A percentile compares a stretch with the other conserved stretches of the same genome.
Evolutionary conservation across 1,140 invertebrate species (phyloP).

Genomic region (Dreissena rostriformis): DNA sequence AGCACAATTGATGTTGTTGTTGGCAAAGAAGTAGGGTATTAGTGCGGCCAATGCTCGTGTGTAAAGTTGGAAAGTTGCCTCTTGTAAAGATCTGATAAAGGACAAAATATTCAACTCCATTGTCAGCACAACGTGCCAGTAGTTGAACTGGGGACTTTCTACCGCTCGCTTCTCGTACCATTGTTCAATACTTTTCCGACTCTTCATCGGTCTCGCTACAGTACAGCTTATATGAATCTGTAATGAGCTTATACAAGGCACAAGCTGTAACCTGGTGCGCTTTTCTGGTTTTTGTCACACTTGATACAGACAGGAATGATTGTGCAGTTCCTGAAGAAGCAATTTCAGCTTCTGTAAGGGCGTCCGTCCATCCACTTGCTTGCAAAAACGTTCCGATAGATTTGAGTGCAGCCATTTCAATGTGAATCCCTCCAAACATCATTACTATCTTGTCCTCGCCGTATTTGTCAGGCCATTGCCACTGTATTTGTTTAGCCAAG

Average conservation of each 20-base stretch:
- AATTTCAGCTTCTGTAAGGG: slow-evolving; percentile 31
- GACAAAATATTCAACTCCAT: slow-evolving; percentile 16
- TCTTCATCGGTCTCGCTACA: background rate
- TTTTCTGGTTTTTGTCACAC: slow-evolving; percentile 46
- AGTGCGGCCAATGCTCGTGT: background rate
- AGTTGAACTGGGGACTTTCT: background rate
- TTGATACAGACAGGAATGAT: slow-evolving; percentile 57
- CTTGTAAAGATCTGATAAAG: slow-evolving; percentile 2
- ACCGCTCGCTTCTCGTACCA: background rate
- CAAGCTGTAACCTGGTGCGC: slow-evolving; percentile 57
- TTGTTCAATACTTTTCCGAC: background rate
- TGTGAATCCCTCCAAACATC: slow-evolving; percentile 51
- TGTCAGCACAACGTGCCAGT: background rate
- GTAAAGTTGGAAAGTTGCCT: slow-evolving; percentile 18
- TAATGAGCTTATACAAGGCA: background rate
- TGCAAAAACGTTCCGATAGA: slow-evolving; percentile 59
- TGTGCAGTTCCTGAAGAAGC: slow-evolving; percentile 55
- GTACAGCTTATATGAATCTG: slow-evolving; percentile 15
- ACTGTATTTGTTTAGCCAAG: slow-evolving; percentile 65
- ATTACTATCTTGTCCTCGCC: slow-evolving; percentile 60
- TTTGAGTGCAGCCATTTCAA: slow-evolving; percentile 36
- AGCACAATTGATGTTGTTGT: slow-evolving; percentile 44
- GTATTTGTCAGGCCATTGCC: slow-evolving; percentile 60
- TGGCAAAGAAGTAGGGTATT: slow-evolving; percentile 40
- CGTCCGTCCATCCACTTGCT: slow-evolving; percentile 62